These are phyloP conservation scores for Passer domesticus DNA, from an alignment of 2,113 vertebrate species.

Conservation along the genomic window DNA sequence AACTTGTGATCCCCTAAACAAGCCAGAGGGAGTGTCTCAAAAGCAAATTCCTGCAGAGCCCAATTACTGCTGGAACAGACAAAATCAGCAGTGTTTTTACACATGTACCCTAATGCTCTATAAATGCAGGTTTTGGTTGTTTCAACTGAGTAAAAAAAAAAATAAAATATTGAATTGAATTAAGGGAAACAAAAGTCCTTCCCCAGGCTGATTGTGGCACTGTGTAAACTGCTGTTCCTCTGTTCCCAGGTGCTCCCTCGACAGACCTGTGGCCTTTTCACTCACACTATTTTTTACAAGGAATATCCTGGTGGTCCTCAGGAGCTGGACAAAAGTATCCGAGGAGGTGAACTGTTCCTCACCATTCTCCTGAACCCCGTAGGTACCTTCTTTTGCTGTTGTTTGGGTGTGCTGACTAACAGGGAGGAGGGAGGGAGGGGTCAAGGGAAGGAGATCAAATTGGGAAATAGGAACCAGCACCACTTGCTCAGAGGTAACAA, in stretches of 20 bases:
- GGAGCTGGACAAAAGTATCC: slow-evolving; percentile 95
- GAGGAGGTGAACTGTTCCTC: slow-evolving; percentile 94
- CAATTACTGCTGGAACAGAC: neutral
- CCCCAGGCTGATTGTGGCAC: neutral
- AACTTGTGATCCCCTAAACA: neutral
- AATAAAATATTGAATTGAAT: neutral
- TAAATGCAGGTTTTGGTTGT: neutral
- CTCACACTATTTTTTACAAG: slow-evolving; percentile 98
- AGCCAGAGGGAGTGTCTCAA: neutral
- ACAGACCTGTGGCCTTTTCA: slow-evolving; percentile 97
- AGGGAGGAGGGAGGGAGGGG: neutral
- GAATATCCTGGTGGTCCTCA: slow-evolving; percentile 96
- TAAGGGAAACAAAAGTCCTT: neutral
- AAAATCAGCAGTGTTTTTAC: neutral
- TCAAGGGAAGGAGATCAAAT: neutral
- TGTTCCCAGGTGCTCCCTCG: slow-evolving; percentile 90
- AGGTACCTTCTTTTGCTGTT: slow-evolving; percentile 64
- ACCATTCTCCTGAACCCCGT: slow-evolving; percentile 96
- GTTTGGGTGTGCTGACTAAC: neutral
- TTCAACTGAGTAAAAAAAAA: neutral
- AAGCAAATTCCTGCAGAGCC: neutral
- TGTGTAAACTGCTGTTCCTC: neutral
- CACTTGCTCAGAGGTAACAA: neutral
- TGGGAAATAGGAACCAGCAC: neutral
- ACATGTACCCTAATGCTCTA: neutral